These are phyloP conservation scores for Solenopsis fugax DNA, from an alignment of 1,140 invertebrate genomes.

Conservation along the genomic window DNA sequence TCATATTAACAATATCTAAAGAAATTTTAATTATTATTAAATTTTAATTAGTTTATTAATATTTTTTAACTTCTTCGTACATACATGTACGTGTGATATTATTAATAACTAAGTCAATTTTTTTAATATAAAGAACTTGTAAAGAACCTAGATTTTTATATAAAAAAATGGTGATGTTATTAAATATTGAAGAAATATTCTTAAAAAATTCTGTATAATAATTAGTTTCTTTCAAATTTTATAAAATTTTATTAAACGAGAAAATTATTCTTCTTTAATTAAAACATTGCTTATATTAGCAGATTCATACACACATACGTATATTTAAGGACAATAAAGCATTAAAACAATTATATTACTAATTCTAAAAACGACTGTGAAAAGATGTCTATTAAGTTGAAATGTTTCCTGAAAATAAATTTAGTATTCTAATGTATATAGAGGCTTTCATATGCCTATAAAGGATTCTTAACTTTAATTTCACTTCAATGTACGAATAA, in stretches of 20 bases:
- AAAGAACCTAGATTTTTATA: neutral
- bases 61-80: neutral
- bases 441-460: too few species aligned
- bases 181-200: neutral
- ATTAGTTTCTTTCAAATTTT: neutral
- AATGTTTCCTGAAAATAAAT: neutral
- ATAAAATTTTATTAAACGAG: neutral
- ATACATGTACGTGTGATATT: neutral
- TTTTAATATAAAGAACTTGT: neutral
- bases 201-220: neutral
- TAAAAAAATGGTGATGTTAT: neutral
- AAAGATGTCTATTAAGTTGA: neutral
- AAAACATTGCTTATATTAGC: neutral
- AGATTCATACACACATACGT: neutral
- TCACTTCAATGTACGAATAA: too few species aligned
- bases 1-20: neutral
- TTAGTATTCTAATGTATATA: too few species aligned
- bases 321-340: neutral
- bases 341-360: neutral
- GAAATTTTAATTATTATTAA: too few species aligned
- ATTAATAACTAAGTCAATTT: neutral
- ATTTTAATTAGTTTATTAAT: neutral
- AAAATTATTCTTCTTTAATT: neutral
- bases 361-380: neutral
- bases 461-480: too few species aligned